Evolutionary conservation across 1,140 invertebrate species (phyloP), one percentile per base, ranked within the genome.

Genomic region (Apis dorsata): DNA sequence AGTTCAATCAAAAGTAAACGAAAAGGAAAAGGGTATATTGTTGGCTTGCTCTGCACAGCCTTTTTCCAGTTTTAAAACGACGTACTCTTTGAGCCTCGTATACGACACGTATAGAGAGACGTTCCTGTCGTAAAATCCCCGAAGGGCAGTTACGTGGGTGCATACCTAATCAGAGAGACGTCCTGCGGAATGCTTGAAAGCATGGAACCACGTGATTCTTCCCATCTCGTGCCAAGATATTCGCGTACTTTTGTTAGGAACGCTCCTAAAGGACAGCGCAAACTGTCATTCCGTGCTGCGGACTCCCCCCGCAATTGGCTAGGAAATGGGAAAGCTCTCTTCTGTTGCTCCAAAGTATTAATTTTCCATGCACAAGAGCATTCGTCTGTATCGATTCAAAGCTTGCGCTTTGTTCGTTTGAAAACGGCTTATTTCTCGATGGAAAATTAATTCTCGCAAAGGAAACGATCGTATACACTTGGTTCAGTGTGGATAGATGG

Each of bases 101-200:
- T 59, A 74, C 83, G 79, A 83, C 86, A 73, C 76, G 83, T 86
- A 86, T 85, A 82, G 63, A 83, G 76, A 79, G 76, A 74, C 66
- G 69, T 60, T 85, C 60, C 81, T 74, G 68, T 82, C 69, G 68
- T 62, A 28, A 83, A 75, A 73, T 81, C 70, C 75, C 77, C 57
- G 59, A 74, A 84, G 78, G 77, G 60, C 78, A 85, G 81, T 87
- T 87, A 80, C 85, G 70, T 69, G 86, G 69, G 59, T 86, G 83
- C 86, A 85, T 88, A 88, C 68, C 76, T 88, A 88, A 88, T 86
- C 80, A 82, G 80, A 57, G 69, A 74, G 66, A 86, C 82, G 86
- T 82, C 80, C 80, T 77, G 80, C 49, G 62, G 73, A 82, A 82
- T 82, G 28, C 65, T 70, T 77, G 80, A 82, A 82, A 82, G 73